phyloP scores from a whole-genome alignment of 2,888 invertebrate species.

The Sminthurides aquaticus region DNA sequence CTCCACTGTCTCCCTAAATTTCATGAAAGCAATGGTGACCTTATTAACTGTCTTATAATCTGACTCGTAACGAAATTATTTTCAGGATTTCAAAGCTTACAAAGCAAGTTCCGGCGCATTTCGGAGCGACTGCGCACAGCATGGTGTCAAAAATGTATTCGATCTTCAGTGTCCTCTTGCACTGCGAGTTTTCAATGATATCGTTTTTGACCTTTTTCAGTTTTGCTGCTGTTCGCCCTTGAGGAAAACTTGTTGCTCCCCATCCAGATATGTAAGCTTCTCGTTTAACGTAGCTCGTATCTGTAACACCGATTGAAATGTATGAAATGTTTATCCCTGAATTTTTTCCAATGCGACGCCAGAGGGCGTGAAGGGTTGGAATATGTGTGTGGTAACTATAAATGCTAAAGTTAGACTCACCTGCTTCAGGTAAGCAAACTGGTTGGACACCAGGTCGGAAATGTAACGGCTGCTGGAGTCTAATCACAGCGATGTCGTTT shows the following conservation, averaged over 20 bases:
- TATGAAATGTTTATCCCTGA: no score
- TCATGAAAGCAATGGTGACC: no score
- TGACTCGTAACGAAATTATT: no score
- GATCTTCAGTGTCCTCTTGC: slow-evolving; percentile 45
- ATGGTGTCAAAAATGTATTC: slow-evolving; percentile 46
- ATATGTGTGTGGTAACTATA: no score
- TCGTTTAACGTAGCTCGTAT: slow-evolving; percentile 32
- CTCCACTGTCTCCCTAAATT: slow-evolving; percentile 45
- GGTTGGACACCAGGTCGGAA: slow-evolving; percentile 46
- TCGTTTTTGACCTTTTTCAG: slow-evolving; percentile 46
- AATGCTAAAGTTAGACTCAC: slow-evolving; percentile 30
- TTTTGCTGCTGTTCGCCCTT: slow-evolving; percentile 46
- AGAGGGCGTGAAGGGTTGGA: background rate
- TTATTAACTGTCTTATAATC: background rate
- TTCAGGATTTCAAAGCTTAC: slow-evolving; percentile 43
- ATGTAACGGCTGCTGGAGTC: slow-evolving; percentile 45
- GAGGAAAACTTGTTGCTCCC: slow-evolving; percentile 47
- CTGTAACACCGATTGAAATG: background rate
- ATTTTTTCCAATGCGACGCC: no score
- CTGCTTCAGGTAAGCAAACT: slow-evolving; percentile 46
- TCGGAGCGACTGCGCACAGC: slow-evolving; percentile 47
- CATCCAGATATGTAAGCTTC: slow-evolving; percentile 46
- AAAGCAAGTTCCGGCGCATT: slow-evolving; percentile 47
- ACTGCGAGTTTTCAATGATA: slow-evolving; percentile 46
- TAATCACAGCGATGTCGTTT: slow-evolving; percentile 48